These are phyloP conservation scores for Microctenopoma stevenorrisi DNA, from an alignment of 2,797 vertebrate species.

Conservation along the genomic window DNA sequence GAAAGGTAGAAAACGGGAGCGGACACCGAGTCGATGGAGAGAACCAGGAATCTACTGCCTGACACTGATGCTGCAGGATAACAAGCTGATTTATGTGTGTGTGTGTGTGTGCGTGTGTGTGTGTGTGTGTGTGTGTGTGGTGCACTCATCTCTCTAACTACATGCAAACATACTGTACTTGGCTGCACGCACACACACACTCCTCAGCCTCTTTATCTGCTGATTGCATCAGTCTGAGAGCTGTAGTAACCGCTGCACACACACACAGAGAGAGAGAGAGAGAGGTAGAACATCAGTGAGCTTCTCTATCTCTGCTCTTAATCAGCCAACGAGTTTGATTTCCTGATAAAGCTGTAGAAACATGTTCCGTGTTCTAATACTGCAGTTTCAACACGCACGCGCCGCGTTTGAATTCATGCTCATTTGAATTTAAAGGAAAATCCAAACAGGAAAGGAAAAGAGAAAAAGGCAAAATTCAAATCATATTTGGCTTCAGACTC, in stretches of 20 bases:
- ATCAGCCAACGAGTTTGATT: slow-evolving; percentile 58
- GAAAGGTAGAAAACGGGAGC: background rate
- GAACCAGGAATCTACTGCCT: slow-evolving; percentile 21
- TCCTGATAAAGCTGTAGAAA: slow-evolving; percentile 54
- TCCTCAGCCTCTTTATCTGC: slow-evolving; percentile 54
- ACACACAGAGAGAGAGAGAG: slow-evolving; percentile 3
- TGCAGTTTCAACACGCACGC: slow-evolving; percentile 13
- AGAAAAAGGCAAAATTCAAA: no score
- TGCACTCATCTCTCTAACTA: slow-evolving; percentile 42
- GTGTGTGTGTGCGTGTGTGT: slow-evolving; percentile 6
- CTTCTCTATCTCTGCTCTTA: slow-evolving; percentile 57
- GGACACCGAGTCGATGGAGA: slow-evolving; percentile 12
- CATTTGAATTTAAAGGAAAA: background rate
- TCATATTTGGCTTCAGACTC: no score
- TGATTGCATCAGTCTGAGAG: slow-evolving; percentile 73
- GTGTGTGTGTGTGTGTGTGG: slow-evolving; percentile 8
- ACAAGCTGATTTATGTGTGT: slow-evolving; percentile 55
- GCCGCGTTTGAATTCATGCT: background rate
- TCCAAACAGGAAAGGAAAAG: background rate
- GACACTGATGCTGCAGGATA: slow-evolving; percentile 59
- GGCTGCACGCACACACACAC: slow-evolving; percentile 9
- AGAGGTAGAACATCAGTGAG: slow-evolving; percentile 18
- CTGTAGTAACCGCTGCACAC: slow-evolving; percentile 53
- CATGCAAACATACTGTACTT: slow-evolving; percentile 54
- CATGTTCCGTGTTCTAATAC: background rate